Conservation (phyloP, 2,797 vertebrate species). For the Sebastes aleutianus region DNA sequence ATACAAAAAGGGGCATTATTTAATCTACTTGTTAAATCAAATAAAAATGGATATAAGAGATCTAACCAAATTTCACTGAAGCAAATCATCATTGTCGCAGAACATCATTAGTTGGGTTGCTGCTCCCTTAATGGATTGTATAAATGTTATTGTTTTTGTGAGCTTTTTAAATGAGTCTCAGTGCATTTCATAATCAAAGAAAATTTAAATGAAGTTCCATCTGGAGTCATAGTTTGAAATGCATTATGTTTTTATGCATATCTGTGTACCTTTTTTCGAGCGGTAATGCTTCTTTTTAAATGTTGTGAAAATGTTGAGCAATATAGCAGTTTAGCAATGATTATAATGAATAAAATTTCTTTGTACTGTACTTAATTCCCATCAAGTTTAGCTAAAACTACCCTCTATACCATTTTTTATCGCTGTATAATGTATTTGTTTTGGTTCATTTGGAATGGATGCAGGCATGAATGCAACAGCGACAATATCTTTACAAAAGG, state of each 20-base stretch:
- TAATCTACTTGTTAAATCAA: background rate
- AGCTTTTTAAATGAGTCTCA: slow-evolving; percentile 3
- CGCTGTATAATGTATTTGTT: too few species aligned
- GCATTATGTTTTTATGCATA: background rate
- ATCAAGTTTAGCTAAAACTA: background rate
- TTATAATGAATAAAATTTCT: background rate
- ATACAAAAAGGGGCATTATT: background rate
- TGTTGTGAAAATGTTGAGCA: background rate
- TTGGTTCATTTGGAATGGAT: background rate
- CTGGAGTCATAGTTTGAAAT: slow-evolving; percentile 5
- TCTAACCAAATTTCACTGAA: background rate
- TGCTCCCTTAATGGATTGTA: slow-evolving; percentile 12
- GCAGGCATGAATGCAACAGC: background rate
- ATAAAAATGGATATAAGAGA: background rate
- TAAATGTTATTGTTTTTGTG: slow-evolving; percentile 2
- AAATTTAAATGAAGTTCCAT: slow-evolving; percentile 5
- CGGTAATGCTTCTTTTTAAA: slow-evolving; percentile 5
- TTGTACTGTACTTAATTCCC: background rate
- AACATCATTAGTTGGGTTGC: background rate
- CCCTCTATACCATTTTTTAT: background rate
- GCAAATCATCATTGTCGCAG: background rate
- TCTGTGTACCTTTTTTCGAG: background rate
- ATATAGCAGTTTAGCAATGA: background rate
- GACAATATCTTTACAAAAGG: background rate
- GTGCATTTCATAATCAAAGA: slow-evolving; percentile 6